Base-by-base conservation (phyloP, 2,797 vertebrate species). In the Phrynocephalus guinanensis region DNA sequence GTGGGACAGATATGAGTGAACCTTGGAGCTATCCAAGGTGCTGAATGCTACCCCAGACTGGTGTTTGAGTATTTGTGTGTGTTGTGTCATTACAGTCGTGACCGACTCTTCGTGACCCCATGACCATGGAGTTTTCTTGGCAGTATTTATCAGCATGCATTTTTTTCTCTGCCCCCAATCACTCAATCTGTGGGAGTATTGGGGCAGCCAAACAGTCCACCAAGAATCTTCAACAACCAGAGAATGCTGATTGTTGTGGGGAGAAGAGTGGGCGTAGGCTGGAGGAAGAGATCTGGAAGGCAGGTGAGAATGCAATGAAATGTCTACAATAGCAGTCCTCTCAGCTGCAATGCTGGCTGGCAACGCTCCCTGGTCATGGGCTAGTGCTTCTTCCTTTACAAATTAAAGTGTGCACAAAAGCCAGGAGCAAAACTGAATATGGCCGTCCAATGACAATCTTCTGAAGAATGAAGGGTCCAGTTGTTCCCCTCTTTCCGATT, bases 381-480 rank as follows among this genome's bases (percentile, higher is more conserved):
- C 68, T 24, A 72, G 6, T 66, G n/a, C 77, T 79, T 79, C 60
- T 28, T 67, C 28, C 63, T 26, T 67, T 80, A 15, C 33, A 73
- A 86, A 73, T 26, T 73, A 63, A 44, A 63, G 26, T 18, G 11
- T 26, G 20, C 5, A 18, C 20, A 72, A 72, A 84, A 79, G 66
- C 26, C 67, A 38, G 67, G 26, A 60, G 16, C 28, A n/a, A 56
- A 20, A 83, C 24, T 13, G 8, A 26, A 13, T 13, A 3, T 30
- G 80, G 16, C 24, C 56, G 50, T 30, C 33, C 68, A 50, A 16
- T 50, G 7, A 18, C 52, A 88, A 24, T n/a, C 3, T 88, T 76
- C 78, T 0, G 0, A 72, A 76, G 79, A 91, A 60, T 0, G 0
- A 33, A 87, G 5, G 73, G 28, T 68, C 77, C 70, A n/a, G n/a